These are phyloP conservation scores for Tamandua tetradactyla DNA, from an alignment of 2,797 vertebrate genomes.

Conservation along the genomic window DNA sequence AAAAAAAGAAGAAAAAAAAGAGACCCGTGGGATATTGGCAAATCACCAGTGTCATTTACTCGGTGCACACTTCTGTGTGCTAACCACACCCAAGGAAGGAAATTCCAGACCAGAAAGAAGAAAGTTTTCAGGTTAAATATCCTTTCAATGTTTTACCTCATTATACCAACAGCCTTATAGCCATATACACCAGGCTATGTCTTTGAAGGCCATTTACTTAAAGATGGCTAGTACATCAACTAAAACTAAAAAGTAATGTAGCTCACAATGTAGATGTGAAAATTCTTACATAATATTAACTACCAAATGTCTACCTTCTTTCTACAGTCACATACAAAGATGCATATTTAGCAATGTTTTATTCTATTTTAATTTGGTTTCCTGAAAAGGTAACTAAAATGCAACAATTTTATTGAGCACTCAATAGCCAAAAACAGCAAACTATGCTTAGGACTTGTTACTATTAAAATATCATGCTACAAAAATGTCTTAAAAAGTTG, in stretches of 20 bases:
- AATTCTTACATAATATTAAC: neutral
- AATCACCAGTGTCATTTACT: neutral
- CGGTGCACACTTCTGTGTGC: accelerated
- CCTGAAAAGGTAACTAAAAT: conserved; percentile 19
- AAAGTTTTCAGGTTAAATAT: too few relatives aligned
- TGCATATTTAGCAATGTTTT: neutral
- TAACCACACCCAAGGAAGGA: neutral
- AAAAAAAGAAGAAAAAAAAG: too few relatives aligned
- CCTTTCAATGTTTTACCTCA: neutral
- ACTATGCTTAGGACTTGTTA: neutral
- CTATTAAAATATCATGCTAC: neutral
- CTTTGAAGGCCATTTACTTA: neutral
- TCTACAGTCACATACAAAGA: neutral
- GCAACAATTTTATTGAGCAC: neutral
- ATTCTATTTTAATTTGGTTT: neutral
- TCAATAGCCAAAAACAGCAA: neutral
- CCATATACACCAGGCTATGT: neutral
- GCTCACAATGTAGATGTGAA: neutral
- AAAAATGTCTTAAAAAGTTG: neutral
- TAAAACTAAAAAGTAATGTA: neutral
- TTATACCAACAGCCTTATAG: neutral
- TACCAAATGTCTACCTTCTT: neutral
- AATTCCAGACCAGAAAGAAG: neutral
- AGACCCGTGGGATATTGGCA: neutral
- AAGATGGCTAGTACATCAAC: neutral